A percentile compares a stretch with the other conserved stretches of the same genome.
These are phyloP conservation scores for Uloborus diversus DNA, from an alignment of 1,140 invertebrate species.

Conservation along the genomic window DNA sequence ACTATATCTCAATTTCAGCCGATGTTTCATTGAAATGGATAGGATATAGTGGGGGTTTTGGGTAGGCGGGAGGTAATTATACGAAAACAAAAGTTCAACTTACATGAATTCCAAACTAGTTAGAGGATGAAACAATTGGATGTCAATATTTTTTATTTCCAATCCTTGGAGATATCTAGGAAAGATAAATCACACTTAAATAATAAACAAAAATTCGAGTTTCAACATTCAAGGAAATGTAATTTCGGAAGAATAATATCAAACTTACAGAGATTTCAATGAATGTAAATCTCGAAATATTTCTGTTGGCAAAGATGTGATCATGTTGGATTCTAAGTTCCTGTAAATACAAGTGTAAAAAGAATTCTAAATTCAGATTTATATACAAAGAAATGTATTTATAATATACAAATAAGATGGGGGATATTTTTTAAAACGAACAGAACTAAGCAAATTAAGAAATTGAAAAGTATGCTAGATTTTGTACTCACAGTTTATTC, in stretches of 20 bases:
- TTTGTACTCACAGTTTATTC: constrained; percentile 59
- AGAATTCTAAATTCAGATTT: not conserved
- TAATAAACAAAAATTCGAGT: not conserved
- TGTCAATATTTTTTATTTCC: constrained; percentile 55
- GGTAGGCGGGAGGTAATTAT: no score
- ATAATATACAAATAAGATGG: not conserved
- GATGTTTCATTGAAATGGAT: no score
- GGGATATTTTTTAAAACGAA: not conserved
- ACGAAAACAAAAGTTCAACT: constrained; percentile 20
- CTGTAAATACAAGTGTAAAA: constrained; percentile 38
- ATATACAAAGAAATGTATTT: not conserved
- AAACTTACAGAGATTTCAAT: constrained; percentile 52
- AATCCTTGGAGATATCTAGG: constrained; percentile 52
- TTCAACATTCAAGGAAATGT: not conserved
- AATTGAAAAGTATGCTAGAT: not conserved
- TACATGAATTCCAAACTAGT: constrained; percentile 49
- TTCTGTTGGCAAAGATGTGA: constrained; percentile 53
- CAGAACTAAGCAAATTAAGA: not conserved
- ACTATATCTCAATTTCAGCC: no score
- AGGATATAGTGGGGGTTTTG: no score
- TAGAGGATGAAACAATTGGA: constrained; percentile 39
- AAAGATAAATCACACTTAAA: constrained; percentile 12
- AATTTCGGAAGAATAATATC: not conserved
- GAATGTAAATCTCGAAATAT: constrained; percentile 32
- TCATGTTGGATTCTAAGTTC: constrained; percentile 59